Evolutionary conservation across 2,888 invertebrate species (phyloP).

Genomic region (Aleiodes leptofemur): DNA sequence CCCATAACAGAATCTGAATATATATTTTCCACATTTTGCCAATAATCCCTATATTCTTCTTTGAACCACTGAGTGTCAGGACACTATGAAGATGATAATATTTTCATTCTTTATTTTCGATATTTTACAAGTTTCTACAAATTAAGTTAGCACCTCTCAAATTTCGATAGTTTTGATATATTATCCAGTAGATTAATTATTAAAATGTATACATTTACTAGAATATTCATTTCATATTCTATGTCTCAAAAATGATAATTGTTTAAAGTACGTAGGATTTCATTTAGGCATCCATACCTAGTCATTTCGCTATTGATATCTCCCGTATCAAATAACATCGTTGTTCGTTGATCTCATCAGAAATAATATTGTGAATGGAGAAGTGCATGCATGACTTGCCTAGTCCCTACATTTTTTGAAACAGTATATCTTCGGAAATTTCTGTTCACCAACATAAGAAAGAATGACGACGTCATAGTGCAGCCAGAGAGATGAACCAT

Average conservation of each 20-base stretch:
- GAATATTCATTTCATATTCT: conserved; percentile 1
- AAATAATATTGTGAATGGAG: neutral
- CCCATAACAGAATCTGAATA: conserved; percentile 44
- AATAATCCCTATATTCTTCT: conserved; percentile 5
- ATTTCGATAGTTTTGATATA: conserved; percentile 14
- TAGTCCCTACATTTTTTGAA: too few relatives aligned
- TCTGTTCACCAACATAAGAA: too few relatives aligned
- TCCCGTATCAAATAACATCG: conserved; percentile 1
- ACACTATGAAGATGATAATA: conserved; percentile 11
- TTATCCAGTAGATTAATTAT: neutral
- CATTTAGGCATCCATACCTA: conserved; percentile 13
- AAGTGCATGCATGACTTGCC: neutral
- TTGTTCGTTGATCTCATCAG: neutral
- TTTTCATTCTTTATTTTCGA: neutral
- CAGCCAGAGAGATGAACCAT: too few relatives aligned
- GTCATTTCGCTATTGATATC: neutral
- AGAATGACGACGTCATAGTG: too few relatives aligned
- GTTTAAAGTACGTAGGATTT: neutral
- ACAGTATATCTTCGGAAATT: too few relatives aligned
- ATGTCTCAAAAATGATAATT: neutral
- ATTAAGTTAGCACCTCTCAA: conserved; percentile 29
- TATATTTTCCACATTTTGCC: conserved; percentile 24
- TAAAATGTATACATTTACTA: conserved; percentile 14
- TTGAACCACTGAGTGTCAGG: conserved; percentile 28
- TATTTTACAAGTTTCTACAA: neutral